These are phyloP conservation scores for Trachemys scripta DNA, from an alignment of 2,113 vertebrate species.

Conservation along the genomic window DNA sequence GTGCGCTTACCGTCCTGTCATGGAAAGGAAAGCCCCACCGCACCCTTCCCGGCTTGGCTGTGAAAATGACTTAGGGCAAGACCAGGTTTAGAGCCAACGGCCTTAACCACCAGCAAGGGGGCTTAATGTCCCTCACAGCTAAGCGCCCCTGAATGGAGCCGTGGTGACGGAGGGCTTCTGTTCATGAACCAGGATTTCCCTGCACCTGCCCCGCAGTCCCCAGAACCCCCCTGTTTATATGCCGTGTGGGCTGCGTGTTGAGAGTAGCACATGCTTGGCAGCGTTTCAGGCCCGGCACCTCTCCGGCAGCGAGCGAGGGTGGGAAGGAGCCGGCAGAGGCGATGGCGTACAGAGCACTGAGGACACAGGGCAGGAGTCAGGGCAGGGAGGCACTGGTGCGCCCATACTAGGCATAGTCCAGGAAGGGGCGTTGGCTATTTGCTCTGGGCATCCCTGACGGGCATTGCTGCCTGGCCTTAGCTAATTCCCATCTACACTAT, in stretches of 20 bases:
- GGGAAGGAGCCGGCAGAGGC: not conserved
- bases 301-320: not conserved
- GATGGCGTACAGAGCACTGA: not conserved
- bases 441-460: not conserved
- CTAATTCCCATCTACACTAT: not conserved
- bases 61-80: fast-evolving
- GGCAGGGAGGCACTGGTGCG: not conserved
- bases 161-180: too few species aligned
- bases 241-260: not conserved
- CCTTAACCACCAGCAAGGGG: not conserved
- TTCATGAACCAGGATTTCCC: not conserved
- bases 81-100: fast-evolving
- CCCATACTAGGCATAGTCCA: not conserved
- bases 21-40: not conserved
- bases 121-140: not conserved
- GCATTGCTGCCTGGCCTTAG: not conserved
- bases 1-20: not conserved
- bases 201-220: fast-evolving
- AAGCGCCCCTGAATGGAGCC: not conserved
- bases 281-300: not conserved
- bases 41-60: fast-evolving
- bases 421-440: not conserved
- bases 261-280: not conserved
- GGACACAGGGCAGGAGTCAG: not conserved
- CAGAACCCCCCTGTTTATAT: not conserved